A percentile compares a stretch with the other conserved stretches of the same genome.
Evolutionary conservation across 2,888 invertebrate species (phyloP).

Genomic region (Megaustenia siamemsis): DNA sequence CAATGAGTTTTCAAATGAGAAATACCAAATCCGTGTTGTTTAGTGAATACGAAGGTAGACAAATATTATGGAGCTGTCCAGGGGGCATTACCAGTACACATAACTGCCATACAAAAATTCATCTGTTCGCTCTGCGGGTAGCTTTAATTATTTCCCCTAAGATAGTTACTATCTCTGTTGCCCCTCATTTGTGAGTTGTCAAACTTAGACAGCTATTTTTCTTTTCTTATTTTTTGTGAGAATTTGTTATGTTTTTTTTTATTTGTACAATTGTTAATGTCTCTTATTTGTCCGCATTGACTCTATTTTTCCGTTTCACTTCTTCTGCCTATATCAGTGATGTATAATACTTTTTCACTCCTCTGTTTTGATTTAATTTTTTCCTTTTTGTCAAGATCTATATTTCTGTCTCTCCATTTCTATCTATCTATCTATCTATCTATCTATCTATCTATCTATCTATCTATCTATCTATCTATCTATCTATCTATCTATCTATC

Average conservation of each 20-base stretch:
- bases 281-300: too few species aligned
- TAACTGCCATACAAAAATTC: neutral
- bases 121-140: neutral
- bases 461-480: too few species aligned
- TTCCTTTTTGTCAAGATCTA: too few species aligned
- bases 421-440: too few species aligned
- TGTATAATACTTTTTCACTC: too few species aligned
- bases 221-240: neutral
- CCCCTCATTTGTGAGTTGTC: neutral
- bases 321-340: too few species aligned
- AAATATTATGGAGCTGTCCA: neutral
- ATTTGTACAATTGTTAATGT: too few species aligned
- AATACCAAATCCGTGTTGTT: neutral
- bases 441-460: too few species aligned
- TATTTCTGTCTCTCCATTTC: too few species aligned
- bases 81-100: neutral
- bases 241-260: neutral
- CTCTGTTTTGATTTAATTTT: too few species aligned
- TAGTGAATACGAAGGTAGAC: neutral
- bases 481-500: too few species aligned
- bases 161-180: neutral
- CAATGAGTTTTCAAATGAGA: slow-evolving; percentile 14
- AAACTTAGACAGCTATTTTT: neutral
- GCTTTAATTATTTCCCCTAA: neutral
- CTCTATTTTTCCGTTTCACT: too few species aligned